Evolutionary conservation across 2,797 vertebrate species (phyloP).

Genomic region (Silurus aristotelis): DNA sequence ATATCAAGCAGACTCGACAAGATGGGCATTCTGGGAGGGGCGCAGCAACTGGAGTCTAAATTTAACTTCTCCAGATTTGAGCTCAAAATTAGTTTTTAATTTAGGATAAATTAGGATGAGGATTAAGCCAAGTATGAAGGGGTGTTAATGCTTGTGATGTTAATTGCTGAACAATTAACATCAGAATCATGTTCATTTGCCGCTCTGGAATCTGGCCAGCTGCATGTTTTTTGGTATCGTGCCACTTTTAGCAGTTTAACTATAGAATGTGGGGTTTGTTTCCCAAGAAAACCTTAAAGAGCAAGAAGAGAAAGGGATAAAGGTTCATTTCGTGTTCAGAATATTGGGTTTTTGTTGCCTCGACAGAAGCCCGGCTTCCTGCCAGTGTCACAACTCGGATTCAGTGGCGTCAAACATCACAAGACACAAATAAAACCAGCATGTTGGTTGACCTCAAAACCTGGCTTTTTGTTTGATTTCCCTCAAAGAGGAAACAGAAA

Average conservation of each 20-base stretch:
- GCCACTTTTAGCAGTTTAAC: slow-evolving; percentile 1
- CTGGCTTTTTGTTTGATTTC: slow-evolving; percentile 21
- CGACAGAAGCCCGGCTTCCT: slow-evolving; percentile 25
- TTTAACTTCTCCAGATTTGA: slow-evolving; percentile 42
- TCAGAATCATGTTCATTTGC: neutral
- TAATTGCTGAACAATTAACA: neutral
- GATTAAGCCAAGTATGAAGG: neutral
- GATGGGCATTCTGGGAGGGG: slow-evolving; percentile 31
- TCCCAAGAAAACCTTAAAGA: neutral
- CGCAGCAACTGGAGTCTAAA: slow-evolving; percentile 42
- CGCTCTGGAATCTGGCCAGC: neutral
- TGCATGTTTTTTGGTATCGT: neutral
- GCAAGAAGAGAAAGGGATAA: neutral
- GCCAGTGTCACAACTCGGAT: neutral
- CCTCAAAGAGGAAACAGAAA: neutral
- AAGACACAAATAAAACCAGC: slow-evolving; percentile 28
- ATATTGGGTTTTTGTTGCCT: neutral
- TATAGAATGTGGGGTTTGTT: neutral
- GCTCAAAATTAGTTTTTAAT: slow-evolving; percentile 22
- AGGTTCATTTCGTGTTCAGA: slow-evolving; percentile 5
- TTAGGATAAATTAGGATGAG: neutral
- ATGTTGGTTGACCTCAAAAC: slow-evolving; percentile 14
- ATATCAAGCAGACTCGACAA: slow-evolving; percentile 40
- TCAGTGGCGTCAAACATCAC: slow-evolving; percentile 21
- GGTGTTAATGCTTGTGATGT: too few relatives aligned